A percentile compares a stretch with the other conserved stretches of the same genome.
Conservation (phyloP, 2,113 vertebrate genomes). For the Petroica traversi region DNA sequence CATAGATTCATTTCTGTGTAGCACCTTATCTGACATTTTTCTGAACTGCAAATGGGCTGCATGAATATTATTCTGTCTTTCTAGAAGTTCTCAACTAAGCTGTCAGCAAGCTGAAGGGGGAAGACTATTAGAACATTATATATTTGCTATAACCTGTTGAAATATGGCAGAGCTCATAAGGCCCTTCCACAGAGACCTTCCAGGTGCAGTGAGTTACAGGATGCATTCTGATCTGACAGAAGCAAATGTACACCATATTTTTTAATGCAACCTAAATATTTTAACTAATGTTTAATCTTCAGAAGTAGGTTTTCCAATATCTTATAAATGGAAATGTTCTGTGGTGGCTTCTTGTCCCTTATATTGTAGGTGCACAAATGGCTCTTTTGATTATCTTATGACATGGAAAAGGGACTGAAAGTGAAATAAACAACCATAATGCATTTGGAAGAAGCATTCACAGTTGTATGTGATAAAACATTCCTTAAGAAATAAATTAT, state of each 20-base stretch:
- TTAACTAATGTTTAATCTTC: not conserved
- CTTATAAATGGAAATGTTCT: not conserved
- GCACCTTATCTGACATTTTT: not conserved
- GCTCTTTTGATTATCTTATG: not conserved
- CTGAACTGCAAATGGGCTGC: not conserved
- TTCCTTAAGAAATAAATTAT: not conserved
- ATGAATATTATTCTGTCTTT: not conserved
- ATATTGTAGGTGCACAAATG: not conserved
- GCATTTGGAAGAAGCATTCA: not conserved
- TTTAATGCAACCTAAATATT: not conserved
- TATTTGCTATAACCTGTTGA: fast-evolving
- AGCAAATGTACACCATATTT: not conserved
- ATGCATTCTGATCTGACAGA: not conserved
- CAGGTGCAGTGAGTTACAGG: not conserved
- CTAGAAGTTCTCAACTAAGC: not conserved
- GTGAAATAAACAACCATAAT: not conserved
- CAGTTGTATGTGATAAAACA: not conserved
- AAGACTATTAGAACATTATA: not conserved
- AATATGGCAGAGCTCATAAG: not conserved
- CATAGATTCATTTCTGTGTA: not conserved
- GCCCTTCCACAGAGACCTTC: not conserved
- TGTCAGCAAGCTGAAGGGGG: not conserved
- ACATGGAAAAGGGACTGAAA: not conserved
- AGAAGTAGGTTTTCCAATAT: not conserved
- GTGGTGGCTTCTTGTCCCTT: not conserved